Base-by-base conservation (phyloP, 1,140 invertebrate genomes). In the Drosophila arawakana region DNA sequence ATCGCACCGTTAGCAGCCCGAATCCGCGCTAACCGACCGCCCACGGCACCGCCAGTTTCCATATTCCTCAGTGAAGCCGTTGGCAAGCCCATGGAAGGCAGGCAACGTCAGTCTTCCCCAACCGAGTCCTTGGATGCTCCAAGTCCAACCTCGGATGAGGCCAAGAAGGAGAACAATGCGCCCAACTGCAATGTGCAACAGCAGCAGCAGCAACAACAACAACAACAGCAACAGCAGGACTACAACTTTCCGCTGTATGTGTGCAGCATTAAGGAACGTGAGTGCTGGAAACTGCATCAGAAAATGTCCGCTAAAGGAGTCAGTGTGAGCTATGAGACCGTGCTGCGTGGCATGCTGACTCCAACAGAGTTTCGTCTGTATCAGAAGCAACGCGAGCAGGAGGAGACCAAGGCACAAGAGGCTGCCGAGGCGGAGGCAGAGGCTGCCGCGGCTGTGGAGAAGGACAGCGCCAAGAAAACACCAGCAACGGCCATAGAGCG, bases 261-360 rank as follows among this genome's bases (percentile, higher is more conserved):
- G 57, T 59, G 81, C 69, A 94, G 93, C 3, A 89, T 92, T 0
- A 95, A 95, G 81, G 94, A 95, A 74, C 93, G 94, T 76, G 95
- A 95, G 88, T 96, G 95, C 79, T 96, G 95, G 95, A 94, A 94
- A 58, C 92, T 95, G 52, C 95, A 94, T 69, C 93, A 93, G 61
- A 94, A 94, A 92, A 96, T 96, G 95, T 94, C 93, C n/a, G 94
- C 94, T 70, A 95, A 95, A 89, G 95, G 95, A 1, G 93, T 96
- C n/a, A 94, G 93, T 43, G 94, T 96, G 3, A 95, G 94, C 3
- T 96, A 95, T 66, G 95, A 96, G 58, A 96, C 95, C 0, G 94
- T 96, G 35, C 90, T 96, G 39, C 94, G 95, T 92, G 95, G 95
- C 43, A 95, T 96, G 94, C 89, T 96, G 46, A 95, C 95, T 13